Conservation (phyloP, 2,797 vertebrate species). For the Pogonophryne albipinna region DNA sequence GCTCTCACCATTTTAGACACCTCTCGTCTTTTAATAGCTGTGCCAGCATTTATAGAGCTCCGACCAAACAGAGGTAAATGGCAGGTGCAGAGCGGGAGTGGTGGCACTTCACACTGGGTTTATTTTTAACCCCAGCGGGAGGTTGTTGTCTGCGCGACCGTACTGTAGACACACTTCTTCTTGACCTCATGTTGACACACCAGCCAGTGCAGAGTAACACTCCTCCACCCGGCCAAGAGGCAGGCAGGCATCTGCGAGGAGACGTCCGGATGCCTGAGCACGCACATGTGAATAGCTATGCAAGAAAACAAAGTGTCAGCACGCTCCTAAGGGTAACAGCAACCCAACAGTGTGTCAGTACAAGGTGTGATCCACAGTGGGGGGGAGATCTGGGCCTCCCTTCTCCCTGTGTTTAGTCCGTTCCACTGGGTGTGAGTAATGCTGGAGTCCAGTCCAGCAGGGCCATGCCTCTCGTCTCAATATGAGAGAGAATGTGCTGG, state of each 20-base stretch:
- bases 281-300: slow-evolving; percentile 76
- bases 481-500: slow-evolving; percentile 49
- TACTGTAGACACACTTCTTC: slow-evolving; percentile 70
- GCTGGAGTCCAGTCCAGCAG: slow-evolving; percentile 61
- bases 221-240: slow-evolving; percentile 55
- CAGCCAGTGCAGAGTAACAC: slow-evolving; percentile 66
- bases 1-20: slow-evolving; percentile 82
- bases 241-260: slow-evolving; percentile 63
- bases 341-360: slow-evolving; percentile 66
- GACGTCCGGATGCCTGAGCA: slow-evolving; percentile 63
- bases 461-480: slow-evolving; percentile 42
- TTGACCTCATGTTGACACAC: slow-evolving; percentile 82
- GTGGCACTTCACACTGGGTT: slow-evolving; percentile 77
- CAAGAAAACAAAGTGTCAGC: slow-evolving; percentile 79
- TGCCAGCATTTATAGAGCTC: slow-evolving; percentile 78
- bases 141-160: slow-evolving; percentile 65
- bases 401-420: slow-evolving; percentile 62
- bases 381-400: slow-evolving; percentile 52
- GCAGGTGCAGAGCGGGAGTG: slow-evolving; percentile 78
- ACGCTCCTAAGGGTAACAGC: slow-evolving; percentile 65
- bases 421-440: slow-evolving; percentile 58
- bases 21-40: slow-evolving; percentile 82
- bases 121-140: slow-evolving; percentile 80
- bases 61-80: slow-evolving; percentile 78
- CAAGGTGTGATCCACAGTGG: slow-evolving; percentile 78